These are phyloP conservation scores for Megastigmus dorsalis DNA, from an alignment of 2,888 invertebrate species.

Conservation along the genomic window DNA sequence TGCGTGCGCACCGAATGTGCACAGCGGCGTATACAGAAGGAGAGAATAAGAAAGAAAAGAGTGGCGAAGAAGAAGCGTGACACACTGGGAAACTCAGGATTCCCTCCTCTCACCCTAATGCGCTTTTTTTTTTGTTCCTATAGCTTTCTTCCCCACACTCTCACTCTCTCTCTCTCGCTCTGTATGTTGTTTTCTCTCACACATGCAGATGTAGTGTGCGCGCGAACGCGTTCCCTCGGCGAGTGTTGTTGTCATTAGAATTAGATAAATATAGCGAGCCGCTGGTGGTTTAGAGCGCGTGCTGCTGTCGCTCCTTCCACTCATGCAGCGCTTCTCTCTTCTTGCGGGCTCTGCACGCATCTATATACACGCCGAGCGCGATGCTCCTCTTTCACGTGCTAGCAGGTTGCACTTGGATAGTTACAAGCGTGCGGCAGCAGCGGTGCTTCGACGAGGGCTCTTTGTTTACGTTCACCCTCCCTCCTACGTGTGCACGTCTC, in stretches of 20 bases:
- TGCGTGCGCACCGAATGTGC: background rate
- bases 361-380: too few species aligned
- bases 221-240: constrained; percentile 52
- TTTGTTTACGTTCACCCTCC: constrained; percentile 37
- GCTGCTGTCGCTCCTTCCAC: background rate
- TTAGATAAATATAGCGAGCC: constrained; percentile 65
- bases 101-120: constrained; percentile 42
- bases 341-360: too few species aligned
- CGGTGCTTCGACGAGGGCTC: too few species aligned
- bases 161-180: constrained; percentile 30
- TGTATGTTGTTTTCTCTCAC: background rate
- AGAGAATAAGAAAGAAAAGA: background rate
- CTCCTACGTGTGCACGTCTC: background rate
- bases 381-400: too few species aligned
- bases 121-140: too few species aligned
- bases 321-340: background rate
- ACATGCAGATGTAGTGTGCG: constrained; percentile 13
- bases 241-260: constrained; percentile 58
- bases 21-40: background rate
- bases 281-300: constrained; percentile 18
- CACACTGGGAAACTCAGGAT: constrained; percentile 66
- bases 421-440: too few species aligned
- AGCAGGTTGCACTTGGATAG: constrained; percentile 36
- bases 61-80: constrained; percentile 57
- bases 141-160: background rate